Conservation (phyloP, 1,140 invertebrate genomes). For the Papilio helenus region DNA sequence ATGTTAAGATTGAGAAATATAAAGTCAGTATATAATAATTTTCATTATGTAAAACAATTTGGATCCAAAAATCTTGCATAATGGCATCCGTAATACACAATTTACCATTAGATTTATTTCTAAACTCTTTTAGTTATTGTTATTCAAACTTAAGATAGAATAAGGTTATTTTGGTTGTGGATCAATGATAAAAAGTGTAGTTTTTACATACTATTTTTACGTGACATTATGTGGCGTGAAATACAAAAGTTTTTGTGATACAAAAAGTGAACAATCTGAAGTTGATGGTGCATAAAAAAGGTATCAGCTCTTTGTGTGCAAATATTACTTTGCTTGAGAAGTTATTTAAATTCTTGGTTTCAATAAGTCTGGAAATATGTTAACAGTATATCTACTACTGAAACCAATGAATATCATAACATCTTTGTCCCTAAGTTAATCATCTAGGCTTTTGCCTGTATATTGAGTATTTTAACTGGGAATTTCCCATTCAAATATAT, state of each 20-base stretch:
- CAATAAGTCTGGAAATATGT: too few relatives aligned
- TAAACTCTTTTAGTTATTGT: background rate
- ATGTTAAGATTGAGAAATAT: background rate
- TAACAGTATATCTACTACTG: too few relatives aligned
- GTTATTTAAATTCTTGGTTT: too few relatives aligned
- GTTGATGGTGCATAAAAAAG: background rate
- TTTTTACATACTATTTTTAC: conserved; percentile 6
- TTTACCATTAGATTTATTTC: background rate
- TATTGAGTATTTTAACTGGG: background rate
- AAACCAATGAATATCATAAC: too few relatives aligned
- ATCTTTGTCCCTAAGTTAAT: background rate
- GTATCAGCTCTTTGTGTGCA: background rate
- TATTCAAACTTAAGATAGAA: background rate
- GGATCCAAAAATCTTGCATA: background rate
- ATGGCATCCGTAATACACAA: background rate
- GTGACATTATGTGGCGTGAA: background rate
- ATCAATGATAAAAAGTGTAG: background rate
- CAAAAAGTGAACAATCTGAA: background rate
- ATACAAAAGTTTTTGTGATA: background rate
- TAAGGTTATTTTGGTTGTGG: conserved; percentile 2
- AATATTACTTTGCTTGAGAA: background rate
- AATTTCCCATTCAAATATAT: background rate
- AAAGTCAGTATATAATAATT: background rate
- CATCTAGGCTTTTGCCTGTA: background rate
- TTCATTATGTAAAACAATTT: background rate